Base-by-base conservation (phyloP, 2,797 vertebrate genomes). In the Atherinosoma microstoma region DNA sequence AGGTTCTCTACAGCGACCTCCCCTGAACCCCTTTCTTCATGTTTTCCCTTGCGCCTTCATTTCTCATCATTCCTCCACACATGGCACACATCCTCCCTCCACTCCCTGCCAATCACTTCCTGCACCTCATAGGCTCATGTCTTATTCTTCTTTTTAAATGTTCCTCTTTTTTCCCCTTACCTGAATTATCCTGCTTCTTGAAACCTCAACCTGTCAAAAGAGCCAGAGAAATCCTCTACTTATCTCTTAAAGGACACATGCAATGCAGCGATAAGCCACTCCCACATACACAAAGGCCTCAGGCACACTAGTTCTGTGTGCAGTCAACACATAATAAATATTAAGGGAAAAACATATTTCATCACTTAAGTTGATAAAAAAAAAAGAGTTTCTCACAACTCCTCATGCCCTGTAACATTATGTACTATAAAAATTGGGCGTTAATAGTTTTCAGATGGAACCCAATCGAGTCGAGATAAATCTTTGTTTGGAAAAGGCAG, bases 381-480 rank as follows among this genome's bases (percentile, higher is more conserved):
- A 45, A 58, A 20, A 63, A 68, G 45, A 62, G 24, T 64, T 67
- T 45, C 22, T 20, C 65, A 3, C 38, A 58, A 36, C 34, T 61
- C 38, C 4, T 58, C 34, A 40, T 42, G n/a, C 29, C 45, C 58
- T 63, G 54, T 32, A 70, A 54, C 30, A 36, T 45, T 24, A 53
- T 58, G 20, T 56, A n/a, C 29, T 35, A 66, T 63, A 60, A 70
- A 78, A 67, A 65, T 60, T n/a, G 57, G 57, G 24, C 29, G 11
- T 73, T 67, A 51, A 62, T 78, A 58, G 57, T 58, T 84, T 72
- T 40, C 18, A 58, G 29, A 79, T 30, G 58, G 36, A 60, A 61
- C 66, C 29, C n/a, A 35, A 36, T 29, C 18, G 9, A 76, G 51
- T 70, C 56, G 8, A 20, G 2, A 5, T 15, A 18, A 58, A 66